Evolutionary conservation across 2,113 vertebrate species (phyloP), one percentile per base, ranked within the genome.

Genomic region (Probosciger aterrimus): DNA sequence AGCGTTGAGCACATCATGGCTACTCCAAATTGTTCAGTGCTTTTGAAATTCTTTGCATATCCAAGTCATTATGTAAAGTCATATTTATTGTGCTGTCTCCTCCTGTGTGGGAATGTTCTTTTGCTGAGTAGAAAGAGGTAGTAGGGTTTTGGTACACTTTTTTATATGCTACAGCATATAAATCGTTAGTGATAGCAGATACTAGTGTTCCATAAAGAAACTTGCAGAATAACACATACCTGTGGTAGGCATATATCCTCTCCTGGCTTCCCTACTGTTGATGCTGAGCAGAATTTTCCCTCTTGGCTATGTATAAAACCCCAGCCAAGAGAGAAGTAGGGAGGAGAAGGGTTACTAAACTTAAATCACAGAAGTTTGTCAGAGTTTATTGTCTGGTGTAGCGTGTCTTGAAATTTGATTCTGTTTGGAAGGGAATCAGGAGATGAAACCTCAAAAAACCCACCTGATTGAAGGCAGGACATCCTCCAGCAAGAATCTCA

Each of bases 11-110:
- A 57, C 18, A 44, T 91, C 81, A 39, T 53, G 53, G 75, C 70
- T 73, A 77, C 35, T 64, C 37, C 55, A 39, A 33, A 90, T 75
- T 77, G 37, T 91, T 82, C 30, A 18, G n/a, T 69, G 52, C 41
- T 96, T 92, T 88, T 82, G 71, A 91, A 94, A 91, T 95, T 93
- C 77, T 87, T 95, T 91, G 52, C 82, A 71, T 93, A 64, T 91
- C 83, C 39, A 84, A 90, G 59, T 69, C 28, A 41, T 82, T 91
- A 95, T 49, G 39, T 93, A 80, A 82, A 95, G 57, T 73, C 24
- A 80, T 1, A 14, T 80, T 90, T 68, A 69, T n/a, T 74, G 65
- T 77, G 15, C 47, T 87, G 9, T 87, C 62, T 76, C 44, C 44
- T 91, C 64, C 52, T 84, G 27, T 82, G 63, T 77, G 70, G 92